Base-by-base conservation (phyloP, 1,140 invertebrate species). In the Caenorhabditis briggsae region DNA sequence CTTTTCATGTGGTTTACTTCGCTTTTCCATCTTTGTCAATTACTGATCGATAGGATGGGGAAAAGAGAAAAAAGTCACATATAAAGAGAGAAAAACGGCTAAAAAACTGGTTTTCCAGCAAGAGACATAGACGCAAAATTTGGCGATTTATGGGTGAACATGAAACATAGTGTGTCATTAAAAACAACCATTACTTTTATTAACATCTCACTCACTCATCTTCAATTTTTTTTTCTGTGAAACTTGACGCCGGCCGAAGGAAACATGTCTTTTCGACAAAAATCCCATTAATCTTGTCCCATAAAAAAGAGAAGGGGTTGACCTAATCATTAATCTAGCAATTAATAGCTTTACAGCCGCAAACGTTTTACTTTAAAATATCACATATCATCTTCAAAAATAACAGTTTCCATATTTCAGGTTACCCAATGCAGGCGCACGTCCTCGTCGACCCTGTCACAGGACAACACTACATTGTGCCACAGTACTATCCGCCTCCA, bases 381-480 rank as follows among this genome's bases (percentile, higher is more conserved):
- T 14, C 11, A 53, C 56, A 58, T 58, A 8, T 20, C 18, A 18
- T n/a, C 56, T 58, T 53, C 50, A 18, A 53, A 53, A 53, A 48
- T 46, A 74, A 48, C 46, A 16, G 9, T 8, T 74, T 8, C 2
- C 20, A 46, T 25, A 23, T 82, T 86, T 46, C 48, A 86, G 85
- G 85, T 5, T 53, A 70, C 41, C 65, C 86, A 56, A 78, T 87
- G 86, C 82, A 70, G 18, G 86, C 84, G 12, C 86, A 87, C 18
- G 50, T 87, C 1, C 33, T 87, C 8, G 61, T 87, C 9, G 86
- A 87, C 23, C 86, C 86, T 0, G 48, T 23, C 23, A 87, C 86
- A 6, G 86, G 86, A 50, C 86, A 87, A 58, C 86, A 87, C 50
- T 87, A 84, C 59, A 87, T 87, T 14, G 48, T 87, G 58, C 86